These are phyloP conservation scores for Pogona vitticeps DNA, from an alignment of 2,113 vertebrate genomes.

Conservation along the genomic window DNA sequence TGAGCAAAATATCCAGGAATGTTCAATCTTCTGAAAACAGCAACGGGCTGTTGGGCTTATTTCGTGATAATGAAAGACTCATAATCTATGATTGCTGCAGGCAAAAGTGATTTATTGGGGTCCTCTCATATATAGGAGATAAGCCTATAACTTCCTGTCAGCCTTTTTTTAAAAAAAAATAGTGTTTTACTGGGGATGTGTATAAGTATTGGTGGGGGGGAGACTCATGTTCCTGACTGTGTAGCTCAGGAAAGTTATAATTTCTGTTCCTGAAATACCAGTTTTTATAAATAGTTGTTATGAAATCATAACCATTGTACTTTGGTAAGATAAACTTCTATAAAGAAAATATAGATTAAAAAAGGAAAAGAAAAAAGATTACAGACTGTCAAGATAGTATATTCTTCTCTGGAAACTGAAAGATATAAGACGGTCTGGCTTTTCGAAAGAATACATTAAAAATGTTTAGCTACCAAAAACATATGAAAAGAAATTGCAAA, in stretches of 20 bases:
- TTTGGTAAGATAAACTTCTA: conserved; percentile 69
- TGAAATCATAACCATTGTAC: conserved; percentile 72
- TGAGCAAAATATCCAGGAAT: conserved; percentile 64
- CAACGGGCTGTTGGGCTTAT: conserved; percentile 73
- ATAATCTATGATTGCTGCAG: conserved; percentile 74
- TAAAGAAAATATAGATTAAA: conserved; percentile 74
- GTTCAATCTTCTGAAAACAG: conserved; percentile 72
- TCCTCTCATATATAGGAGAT: conserved; percentile 67
- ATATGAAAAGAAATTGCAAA: conserved; percentile 71
- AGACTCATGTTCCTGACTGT: conserved; percentile 63
- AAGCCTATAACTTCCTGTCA: conserved; percentile 70
- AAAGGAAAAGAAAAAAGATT: conserved; percentile 64
- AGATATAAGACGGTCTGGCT: conserved; percentile 73
- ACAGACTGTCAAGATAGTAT: conserved; percentile 65
- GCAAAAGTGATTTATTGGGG: conserved; percentile 77
- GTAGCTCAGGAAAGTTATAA: conserved; percentile 59
- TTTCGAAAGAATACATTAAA: conserved; percentile 75
- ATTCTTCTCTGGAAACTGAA: conserved; percentile 74
- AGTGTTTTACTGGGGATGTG: conserved; percentile 37
- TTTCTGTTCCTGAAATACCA: conserved; percentile 69
- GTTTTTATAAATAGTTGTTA: conserved; percentile 69
- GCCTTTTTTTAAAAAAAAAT: conserved; percentile 54
- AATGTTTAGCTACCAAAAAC: conserved; percentile 74
- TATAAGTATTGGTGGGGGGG: conserved; percentile 52
- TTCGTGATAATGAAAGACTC: conserved; percentile 76